Base-by-base conservation (phyloP, 37 sponge, comb jelly and placozoan species). In the Chondrilla cf. caribensis region DNA sequence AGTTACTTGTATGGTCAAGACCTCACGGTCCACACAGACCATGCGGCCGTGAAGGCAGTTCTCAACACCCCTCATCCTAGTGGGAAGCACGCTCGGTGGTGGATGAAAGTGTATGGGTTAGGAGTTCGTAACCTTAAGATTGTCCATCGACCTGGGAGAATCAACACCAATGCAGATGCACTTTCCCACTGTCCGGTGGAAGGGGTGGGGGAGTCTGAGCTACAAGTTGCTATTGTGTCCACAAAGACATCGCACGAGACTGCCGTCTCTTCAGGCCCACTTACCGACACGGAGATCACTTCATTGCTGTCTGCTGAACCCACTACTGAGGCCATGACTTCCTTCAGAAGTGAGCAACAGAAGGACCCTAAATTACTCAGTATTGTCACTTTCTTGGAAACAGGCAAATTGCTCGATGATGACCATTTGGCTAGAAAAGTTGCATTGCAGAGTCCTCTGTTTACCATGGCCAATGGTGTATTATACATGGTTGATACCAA, bases 401-500 rank as follows among this genome's bases (percentile, higher is more conserved):
- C 58, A 21, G 90, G 86, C 25, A 24, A 32, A 26, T 60, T 86
- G 25, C 86, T 81, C 7, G 73, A 82, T 19, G 73, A 78, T 65
- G 36, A 31, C 7, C 8, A 76, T 1, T 3, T 2, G 22, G 79
- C 73, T 1, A 24, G 42, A 28, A 77, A 81, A 28, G 37, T 89
- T 0, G 83, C 72, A 24, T 29, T 40, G 0, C 37, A 44, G 72
- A 31, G 37, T n/a, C n/a, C n/a, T n/a, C n/a, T n/a, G n/a, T n/a
- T n/a, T n/a, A n/a, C 21, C 38, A n/a, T 82, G 57, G 29, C 78
- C 32, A 83, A 80, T 73, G 66, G 58, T n/a, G 79, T 86, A 39
- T 35, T 86, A 26, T 90, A 83, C 38, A 68, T 77, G 29, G 37
- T 90, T 5, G 83, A 85, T n/a, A n/a, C n/a, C 38, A 82, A 90